These are phyloP conservation scores for Eretmochelys imbricata DNA, from an alignment of 2,113 vertebrate species.

Conservation along the genomic window DNA sequence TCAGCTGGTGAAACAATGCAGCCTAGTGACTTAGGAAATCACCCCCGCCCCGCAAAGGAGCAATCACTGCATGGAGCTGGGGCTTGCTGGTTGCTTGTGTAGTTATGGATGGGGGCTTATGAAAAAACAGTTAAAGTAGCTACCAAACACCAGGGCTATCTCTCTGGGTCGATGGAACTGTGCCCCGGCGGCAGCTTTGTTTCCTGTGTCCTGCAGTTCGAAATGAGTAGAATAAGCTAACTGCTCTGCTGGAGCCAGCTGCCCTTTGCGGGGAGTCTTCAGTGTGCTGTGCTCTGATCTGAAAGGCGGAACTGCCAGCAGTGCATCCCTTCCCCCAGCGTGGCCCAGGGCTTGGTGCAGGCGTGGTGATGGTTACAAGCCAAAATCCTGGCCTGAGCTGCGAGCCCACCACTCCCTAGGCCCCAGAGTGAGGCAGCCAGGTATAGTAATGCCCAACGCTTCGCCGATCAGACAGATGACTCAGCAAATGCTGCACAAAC, in stretches of 20 bases:
- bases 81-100: not conserved
- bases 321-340: not conserved
- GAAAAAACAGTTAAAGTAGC: not conserved
- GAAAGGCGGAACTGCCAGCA: not conserved
- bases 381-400: not conserved
- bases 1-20: not conserved
- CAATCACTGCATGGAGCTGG: not conserved
- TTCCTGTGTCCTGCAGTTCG: too few relatives aligned
- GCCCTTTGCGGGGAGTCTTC: too few relatives aligned
- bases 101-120: not conserved
- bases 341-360: not conserved
- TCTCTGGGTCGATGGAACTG: too few relatives aligned
- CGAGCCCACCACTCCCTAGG: not conserved
- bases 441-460: not conserved
- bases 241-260: too few relatives aligned
- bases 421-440: not conserved
- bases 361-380: not conserved
- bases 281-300: too few relatives aligned
- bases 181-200: too few relatives aligned
- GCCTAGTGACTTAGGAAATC: not conserved
- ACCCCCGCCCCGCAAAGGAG: not conserved
- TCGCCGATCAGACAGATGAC: not conserved
- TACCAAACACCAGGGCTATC: not conserved
- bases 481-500: not conserved
- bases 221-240: too few relatives aligned